Base-by-base conservation (phyloP, 1,140 invertebrate species). In the Dendrolimus kikuchii region DNA sequence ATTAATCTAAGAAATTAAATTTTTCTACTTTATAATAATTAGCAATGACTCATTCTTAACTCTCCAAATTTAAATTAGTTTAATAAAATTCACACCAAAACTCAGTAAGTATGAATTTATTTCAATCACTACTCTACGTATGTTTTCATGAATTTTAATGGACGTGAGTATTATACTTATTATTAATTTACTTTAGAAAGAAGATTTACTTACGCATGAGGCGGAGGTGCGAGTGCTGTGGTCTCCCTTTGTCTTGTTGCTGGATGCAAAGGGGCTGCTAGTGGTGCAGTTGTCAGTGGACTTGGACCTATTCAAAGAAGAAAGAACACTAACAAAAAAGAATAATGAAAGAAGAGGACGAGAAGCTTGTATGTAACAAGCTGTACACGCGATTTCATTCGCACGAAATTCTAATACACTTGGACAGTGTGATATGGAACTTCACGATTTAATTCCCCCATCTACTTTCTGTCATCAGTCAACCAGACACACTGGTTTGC, bases 141-240 rank as follows among this genome's bases (percentile, higher is more conserved):
- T 5, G 69, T 68, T 74, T 65, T 41, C 57, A 81, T 80, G 77
- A 77, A 74, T 55, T 71, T 66, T 77, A 77, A 81, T 84, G 81
- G 70, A 37, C 48, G 59, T 84, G 81, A 74, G 58, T 53, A 47
- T 58, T 4, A 48, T 43, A 49, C 7, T 6, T 4, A 7, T 42
- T 55, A 9, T 59, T 42, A 41, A 41, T 36, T 52, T 49, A 38
- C 23, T 42, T 52, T 4, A 55, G 7, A 45, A 10, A 6, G 5
- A n/a, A 38, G 47, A 36, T 46, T 53, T 72, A 84, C 81, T 81
- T 71, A 82, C 79, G 77, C 77, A 52, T 80, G 75, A 43, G 75
- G 77, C 5, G 80, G 80, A 8, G 81, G 81, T n/a, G 82, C 80
- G 5, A 83, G 60, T 0, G 80, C 80, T 0, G 80, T 74, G 39